Base-by-base conservation (phyloP, 2,888 invertebrate genomes). In the Rhynchonema sp. region DNA sequence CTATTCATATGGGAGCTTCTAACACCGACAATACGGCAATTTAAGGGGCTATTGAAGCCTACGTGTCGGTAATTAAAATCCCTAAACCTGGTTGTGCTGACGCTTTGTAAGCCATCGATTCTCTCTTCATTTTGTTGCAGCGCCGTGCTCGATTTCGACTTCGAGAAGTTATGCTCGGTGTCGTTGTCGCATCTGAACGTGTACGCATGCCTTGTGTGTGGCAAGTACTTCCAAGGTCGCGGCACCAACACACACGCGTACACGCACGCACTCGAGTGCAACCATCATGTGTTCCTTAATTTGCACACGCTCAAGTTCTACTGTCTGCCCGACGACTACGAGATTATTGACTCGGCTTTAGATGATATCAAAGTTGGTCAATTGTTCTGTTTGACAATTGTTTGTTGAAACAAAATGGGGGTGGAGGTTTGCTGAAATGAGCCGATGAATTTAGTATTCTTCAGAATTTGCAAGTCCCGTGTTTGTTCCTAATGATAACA, bases 231-330 rank as follows among this genome's bases (percentile, higher is more conserved):
- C 72, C 82, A 82, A 77, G 81, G 38, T 55, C 82, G 98, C 72
- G 98, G 98, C 0, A 88, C 87, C 9, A 92, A 90, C 71, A 98
- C 98, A 0, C 91, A 98, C 78, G 98, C 98, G 0, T 98, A 98
- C 74, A 94, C 94, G 0, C 98, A 99, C 76, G 92, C 94, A 60
- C 92, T 99, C 1, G 89, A 90, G 53, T 92, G 92, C 69, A 85
- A 88, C 61, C 98, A 99, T 77, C 94, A 94, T 79, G 96, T 99
- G 1, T 99, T 87, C 72, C 79, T 98, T 20, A 99, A 99, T 78
- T 80, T 99, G 58, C 88, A 87, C 67, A 94, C 96, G 0, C 78
- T 98, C 62, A 87, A 90, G 72, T 99, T 98, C 77, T 99, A 98
- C 76, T 99, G 98, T 73, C 79, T 99, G 63, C 98, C 98, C 1